These are phyloP conservation scores for Naja naja DNA, from an alignment of 2,113 vertebrate species.

Conservation along the genomic window DNA sequence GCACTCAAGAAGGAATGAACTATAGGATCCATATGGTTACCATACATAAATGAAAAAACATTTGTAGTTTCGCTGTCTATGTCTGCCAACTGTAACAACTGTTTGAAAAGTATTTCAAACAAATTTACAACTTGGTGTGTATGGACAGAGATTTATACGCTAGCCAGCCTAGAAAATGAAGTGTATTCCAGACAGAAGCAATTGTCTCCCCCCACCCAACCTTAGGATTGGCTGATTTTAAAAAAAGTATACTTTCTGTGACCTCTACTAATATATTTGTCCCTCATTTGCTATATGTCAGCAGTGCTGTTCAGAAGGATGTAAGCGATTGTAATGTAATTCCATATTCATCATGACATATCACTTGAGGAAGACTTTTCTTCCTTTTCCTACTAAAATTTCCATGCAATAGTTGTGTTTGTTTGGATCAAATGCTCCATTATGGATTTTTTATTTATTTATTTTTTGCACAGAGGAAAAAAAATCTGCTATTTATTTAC, in stretches of 20 bases:
- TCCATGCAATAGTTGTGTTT: background rate
- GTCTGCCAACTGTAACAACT: slow-evolving; percentile 41
- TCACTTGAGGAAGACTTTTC: background rate
- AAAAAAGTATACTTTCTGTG: background rate
- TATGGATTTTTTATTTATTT: too few species aligned
- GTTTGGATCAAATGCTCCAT: background rate
- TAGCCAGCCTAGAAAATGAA: background rate
- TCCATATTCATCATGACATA: background rate
- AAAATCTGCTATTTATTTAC: background rate
- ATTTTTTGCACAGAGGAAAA: background rate
- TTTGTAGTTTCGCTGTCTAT: slow-evolving; percentile 43
- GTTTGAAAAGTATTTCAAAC: slow-evolving; percentile 58
- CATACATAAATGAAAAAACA: slow-evolving; percentile 50
- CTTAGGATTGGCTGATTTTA: background rate
- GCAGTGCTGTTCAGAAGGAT: slow-evolving; percentile 33
- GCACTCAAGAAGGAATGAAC: slow-evolving; percentile 35
- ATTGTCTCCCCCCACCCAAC: background rate
- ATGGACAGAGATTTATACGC: slow-evolving; percentile 30
- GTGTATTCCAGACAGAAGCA: slow-evolving; percentile 16
- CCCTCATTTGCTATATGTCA: background rate
- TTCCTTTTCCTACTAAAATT: background rate
- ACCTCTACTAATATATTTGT: slow-evolving; percentile 8
- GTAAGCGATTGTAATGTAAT: background rate
- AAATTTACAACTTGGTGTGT: slow-evolving; percentile 20
- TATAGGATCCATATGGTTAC: slow-evolving; percentile 39